These are phyloP conservation scores for Hexactinellida sp. DNA, from an alignment of 37 sponge, comb jelly and placozoan species.

Conservation along the genomic window DNA sequence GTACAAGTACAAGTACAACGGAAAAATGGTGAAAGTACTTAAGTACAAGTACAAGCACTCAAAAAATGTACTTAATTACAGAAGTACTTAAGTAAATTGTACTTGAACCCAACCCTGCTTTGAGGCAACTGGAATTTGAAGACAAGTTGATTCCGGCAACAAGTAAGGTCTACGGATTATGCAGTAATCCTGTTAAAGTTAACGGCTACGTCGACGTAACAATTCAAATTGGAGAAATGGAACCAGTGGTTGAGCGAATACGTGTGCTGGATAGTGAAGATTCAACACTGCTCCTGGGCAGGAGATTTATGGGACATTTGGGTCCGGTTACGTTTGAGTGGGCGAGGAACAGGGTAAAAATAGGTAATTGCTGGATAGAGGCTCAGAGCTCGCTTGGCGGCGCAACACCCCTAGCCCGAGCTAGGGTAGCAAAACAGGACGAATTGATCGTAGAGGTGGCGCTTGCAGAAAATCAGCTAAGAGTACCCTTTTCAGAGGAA, in stretches of 20 bases:
- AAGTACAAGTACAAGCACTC: too few species aligned
- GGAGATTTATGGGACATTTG: neutral
- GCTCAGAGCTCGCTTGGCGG: neutral
- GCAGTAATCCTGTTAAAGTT: neutral
- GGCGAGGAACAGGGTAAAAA: neutral
- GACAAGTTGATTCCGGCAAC: neutral
- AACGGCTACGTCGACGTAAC: neutral
- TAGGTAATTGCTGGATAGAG: neutral
- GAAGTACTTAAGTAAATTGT: too few species aligned
- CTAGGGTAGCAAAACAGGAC: neutral
- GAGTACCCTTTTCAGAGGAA: neutral
- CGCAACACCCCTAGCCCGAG: neutral
- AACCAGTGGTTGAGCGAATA: neutral
- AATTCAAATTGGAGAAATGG: neutral
- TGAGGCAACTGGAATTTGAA: neutral
- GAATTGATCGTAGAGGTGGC: neutral
- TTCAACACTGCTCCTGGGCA: neutral
- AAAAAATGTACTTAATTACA: too few species aligned
- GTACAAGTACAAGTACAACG: too few species aligned
- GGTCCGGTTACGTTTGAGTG: neutral
- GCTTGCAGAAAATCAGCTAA: neutral
- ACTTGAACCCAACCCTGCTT: too few species aligned
- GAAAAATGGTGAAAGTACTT: too few species aligned
- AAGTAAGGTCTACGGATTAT: neutral
- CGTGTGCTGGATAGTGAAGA: neutral